A percentile compares a stretch with the other conserved stretches of the same genome.
phyloP scores from a whole-genome alignment of 2,888 invertebrate species.

The Atherix ibis region DNA sequence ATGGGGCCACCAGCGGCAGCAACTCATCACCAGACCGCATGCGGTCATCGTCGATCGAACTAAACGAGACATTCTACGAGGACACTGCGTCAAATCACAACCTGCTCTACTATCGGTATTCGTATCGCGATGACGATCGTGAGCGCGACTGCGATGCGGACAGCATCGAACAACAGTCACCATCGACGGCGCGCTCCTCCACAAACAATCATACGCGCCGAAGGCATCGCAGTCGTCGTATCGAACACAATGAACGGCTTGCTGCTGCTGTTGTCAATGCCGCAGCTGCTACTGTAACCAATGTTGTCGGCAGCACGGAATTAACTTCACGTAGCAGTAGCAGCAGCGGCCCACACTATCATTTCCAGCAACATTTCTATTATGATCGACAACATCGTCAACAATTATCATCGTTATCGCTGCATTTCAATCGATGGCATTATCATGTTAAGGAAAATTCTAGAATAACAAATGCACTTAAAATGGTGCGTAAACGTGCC shows the following conservation, averaged over 20 bases:
- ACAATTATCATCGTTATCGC: no score
- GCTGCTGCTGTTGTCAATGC: background rate
- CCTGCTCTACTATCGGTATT: constrained; percentile 15
- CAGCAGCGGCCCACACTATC: constrained; percentile 2
- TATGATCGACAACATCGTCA: constrained; percentile 3
- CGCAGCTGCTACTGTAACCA: no score
- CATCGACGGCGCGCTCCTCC: no score
- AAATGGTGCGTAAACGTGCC: constrained; percentile 29
- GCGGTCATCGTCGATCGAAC: constrained; percentile 19
- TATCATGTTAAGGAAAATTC: constrained; percentile 26
- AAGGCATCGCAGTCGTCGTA: no score
- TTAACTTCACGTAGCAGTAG: background rate
- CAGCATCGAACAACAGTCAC: background rate
- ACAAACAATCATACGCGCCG: no score
- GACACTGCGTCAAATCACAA: constrained; percentile 22
- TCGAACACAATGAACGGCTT: no score
- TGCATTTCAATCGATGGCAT: constrained; percentile 20
- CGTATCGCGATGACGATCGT: constrained; percentile 8
- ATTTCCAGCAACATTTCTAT: constrained; percentile 4
- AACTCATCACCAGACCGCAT: constrained; percentile 16
- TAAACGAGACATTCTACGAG: constrained; percentile 18
- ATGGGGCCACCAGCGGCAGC: background rate
- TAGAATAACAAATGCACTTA: constrained; percentile 27
- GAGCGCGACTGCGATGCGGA: background rate
- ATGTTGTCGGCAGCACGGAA: background rate